Conservation (phyloP, 2,797 vertebrate species). For the Pampus argenteus region DNA sequence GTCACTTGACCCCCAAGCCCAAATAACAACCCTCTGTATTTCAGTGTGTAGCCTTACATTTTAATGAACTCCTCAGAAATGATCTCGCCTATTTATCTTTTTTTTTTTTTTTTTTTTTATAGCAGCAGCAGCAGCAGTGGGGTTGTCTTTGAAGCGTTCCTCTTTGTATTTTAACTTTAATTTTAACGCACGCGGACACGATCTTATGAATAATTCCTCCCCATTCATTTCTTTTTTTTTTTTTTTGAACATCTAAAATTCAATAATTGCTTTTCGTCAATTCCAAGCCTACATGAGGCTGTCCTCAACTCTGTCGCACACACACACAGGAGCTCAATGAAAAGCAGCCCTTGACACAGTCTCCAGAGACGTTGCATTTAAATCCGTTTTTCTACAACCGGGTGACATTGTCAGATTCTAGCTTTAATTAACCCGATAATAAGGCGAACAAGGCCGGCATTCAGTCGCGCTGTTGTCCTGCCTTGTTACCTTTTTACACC, state of each 20-base stretch:
- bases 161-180: conserved; percentile 86
- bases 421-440: conserved; percentile 99
- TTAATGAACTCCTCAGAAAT: conserved; percentile 92
- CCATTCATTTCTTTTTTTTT: conserved; percentile 76
- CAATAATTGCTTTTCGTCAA: conserved; percentile 93
- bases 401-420: conserved; percentile 99
- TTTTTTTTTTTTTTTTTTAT: conserved; percentile 71
- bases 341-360: conserved; percentile 97
- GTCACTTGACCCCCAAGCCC: conserved; percentile 99
- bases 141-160: conserved; percentile 82
- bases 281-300: conserved; percentile 78
- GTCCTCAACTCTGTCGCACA: conserved; percentile 77
- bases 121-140: conserved; percentile 70
- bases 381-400: conserved; percentile 98
- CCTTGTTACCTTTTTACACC: conserved; percentile 82
- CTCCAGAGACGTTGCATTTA: conserved; percentile 97
- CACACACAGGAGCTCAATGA: conserved; percentile 85
- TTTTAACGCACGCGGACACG: conserved; percentile 79
- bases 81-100: conserved; percentile 86
- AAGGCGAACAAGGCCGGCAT: conserved; percentile 95
- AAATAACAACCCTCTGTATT: conserved; percentile 93
- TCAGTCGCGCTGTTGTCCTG: conserved; percentile 88
- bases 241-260: conserved; percentile 93
- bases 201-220: conserved; percentile 88
- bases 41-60: conserved; percentile 89